Base-by-base conservation (phyloP, 2,113 vertebrate genomes). In the Saccopteryx leptura region DNA sequence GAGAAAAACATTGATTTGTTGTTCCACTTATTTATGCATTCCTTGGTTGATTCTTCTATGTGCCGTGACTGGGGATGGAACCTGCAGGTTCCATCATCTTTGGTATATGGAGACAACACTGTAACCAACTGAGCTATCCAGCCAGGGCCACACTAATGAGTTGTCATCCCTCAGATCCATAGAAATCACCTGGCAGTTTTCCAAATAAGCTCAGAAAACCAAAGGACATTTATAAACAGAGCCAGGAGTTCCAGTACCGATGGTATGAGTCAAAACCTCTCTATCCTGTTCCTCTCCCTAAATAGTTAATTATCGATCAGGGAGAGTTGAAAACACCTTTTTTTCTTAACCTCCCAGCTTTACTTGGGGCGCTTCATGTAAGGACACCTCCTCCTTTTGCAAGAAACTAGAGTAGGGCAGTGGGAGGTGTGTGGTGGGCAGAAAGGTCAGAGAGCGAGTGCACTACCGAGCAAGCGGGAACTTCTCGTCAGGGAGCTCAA, bases 371-470 rank as follows among this genome's bases (percentile, higher is more conserved):
- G 23, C 1, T 46, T 76, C 75, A n/a, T 79, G 76, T 75, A 21
- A 6, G 69, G 50, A 31, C 81, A 21, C 54, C 33, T 26, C 19
- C n/a, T 17, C 0, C 15, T 8, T 17, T 11, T 46, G 85, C 48
- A 54, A 31, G 56, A 33, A 33, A 2, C 26, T 1, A 11, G 10
- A 10, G 19, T 12, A 82, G 58, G 80, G 72, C 39, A 1, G 78
- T 96, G 88, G 96, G 96, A 95, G 94, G 90, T 94, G 90, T 56
- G 48, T n/a, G 7, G 91, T 88, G 88, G 82, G 81, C 7, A 60
- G 61, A 83, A 95, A 92, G 91, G 89, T 61, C 95, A 94, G 52
- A 33, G 6, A 8, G 23, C 48, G 33, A 31, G 74, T 0, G 9
- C 9, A 3, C n/a, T 33, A 2, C 9, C 39, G 39, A 39, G 39